Percentiles rank a stretch among this genome's conserved stretches.
phyloP scores from a whole-genome alignment of 2,113 vertebrate species.

The Semicossyphus pulcher region DNA sequence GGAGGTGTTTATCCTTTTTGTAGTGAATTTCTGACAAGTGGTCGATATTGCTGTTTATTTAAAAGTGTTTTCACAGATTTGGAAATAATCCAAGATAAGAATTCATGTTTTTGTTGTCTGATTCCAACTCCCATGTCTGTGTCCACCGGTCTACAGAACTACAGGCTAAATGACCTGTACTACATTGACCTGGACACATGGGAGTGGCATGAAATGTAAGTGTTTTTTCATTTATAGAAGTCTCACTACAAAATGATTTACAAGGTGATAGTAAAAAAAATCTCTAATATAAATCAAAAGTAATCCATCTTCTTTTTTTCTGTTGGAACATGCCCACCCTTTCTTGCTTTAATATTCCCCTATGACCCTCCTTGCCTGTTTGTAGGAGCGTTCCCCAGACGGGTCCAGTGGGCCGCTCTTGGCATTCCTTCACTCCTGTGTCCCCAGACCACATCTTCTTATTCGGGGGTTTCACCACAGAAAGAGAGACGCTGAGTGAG shows the following conservation, averaged over 20 bases:
- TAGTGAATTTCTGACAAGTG: neutral
- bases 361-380: neutral
- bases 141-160: constrained; percentile 80
- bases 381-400: constrained; percentile 81
- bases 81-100: too few species aligned
- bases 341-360: neutral
- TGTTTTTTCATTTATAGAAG: constrained; percentile 10
- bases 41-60: neutral
- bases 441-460: constrained; percentile 94
- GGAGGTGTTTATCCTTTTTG: neutral
- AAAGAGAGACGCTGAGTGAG: constrained; percentile 95
- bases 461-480: constrained; percentile 97
- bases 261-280: too few species aligned
- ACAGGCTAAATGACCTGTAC: constrained; percentile 94
- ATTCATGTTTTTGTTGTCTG: too few species aligned
- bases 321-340: neutral
- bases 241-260: neutral
- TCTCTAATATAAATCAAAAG: too few species aligned
- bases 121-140: neutral
- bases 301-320: too few species aligned
- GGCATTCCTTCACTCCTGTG: constrained; percentile 93
- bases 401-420: constrained; percentile 90
- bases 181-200: constrained; percentile 94
- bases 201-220: constrained; percentile 97
- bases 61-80: too few species aligned